Evolutionary conservation across 2,797 vertebrate genomes (phyloP), one percentile per base, ranked within the genome.

Genomic region (Myoxocephalus aenaeus): DNA sequence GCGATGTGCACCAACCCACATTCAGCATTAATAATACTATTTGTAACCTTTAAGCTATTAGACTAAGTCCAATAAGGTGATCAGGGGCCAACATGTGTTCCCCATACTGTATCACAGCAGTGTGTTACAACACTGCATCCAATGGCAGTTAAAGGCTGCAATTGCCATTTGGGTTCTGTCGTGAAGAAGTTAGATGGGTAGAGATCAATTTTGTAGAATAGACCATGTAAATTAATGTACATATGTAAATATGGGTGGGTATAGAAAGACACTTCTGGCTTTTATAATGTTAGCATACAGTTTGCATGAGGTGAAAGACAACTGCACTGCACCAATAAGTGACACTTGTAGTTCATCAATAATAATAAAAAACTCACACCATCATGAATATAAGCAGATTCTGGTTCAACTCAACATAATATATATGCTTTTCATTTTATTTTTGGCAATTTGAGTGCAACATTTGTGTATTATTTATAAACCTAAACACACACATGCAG

Each of bases 181-280:
- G 22, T 70, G 22, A 79, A 70, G 75, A 44, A 4, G 7, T 25
- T n/a, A 63, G 22, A 71, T 18, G 57, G 64, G 12, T 67, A 66
- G 65, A 57, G 56, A 29, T 76, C 17, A 62, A 25, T 78, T 88
- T 83, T 85, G 53, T 87, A 87, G 82, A 80, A 79, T n/a, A 75
- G 54, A 73, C 44, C 40, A 34, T 93, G 86, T 91, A 91, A 89
- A 89, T 90, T 0, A 57, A 63, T 93, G 90, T 90, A 86, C 40
- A 92, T 90, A 91, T 93, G 91, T 92, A 91, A 86, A 92, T 92
- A 92, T 67, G 70, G 77, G 53, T 71, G 64, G 75, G 79, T 65
- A 57, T 53, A 69, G 22, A 65, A 22, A 54, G 65, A 85, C 18
- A 25, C 36, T 67, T n/a, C 32, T 81, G 73, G 68, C 29, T 86